phyloP scores from a whole-genome alignment of 1,140 invertebrate species.

The Leptopilina clavipes region DNA sequence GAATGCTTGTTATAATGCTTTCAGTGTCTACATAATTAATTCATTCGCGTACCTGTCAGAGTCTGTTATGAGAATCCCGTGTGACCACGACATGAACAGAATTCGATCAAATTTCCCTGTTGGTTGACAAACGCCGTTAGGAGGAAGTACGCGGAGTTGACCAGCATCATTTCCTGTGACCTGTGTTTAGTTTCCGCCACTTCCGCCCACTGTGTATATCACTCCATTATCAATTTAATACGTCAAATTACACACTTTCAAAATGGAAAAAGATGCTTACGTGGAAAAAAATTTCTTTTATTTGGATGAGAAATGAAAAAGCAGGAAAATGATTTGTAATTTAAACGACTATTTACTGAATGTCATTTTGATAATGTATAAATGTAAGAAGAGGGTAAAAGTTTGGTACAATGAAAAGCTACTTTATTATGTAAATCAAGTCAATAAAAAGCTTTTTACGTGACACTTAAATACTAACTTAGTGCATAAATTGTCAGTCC shows the following conservation, averaged over 20 bases:
- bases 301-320: too few relatives aligned
- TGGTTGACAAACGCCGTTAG: conserved; percentile 38
- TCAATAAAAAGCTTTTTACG: conserved; percentile 3
- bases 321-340: too few relatives aligned
- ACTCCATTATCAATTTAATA: conserved; percentile 53
- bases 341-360: too few relatives aligned
- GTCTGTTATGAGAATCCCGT: conserved; percentile 42
- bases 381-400: not conserved
- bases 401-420: not conserved
- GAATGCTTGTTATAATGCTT: conserved; percentile 29
- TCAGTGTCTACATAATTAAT: conserved; percentile 46
- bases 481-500: not conserved
- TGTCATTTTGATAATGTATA: too few relatives aligned
- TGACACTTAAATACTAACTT: conserved; percentile 6
- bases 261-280: too few relatives aligned
- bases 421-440: conserved; percentile 8
- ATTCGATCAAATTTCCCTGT: conserved; percentile 57
- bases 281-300: too few relatives aligned
- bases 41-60: conserved; percentile 39
- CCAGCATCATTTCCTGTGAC: conserved; percentile 66
- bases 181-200: conserved; percentile 69
- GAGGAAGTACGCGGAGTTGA: conserved; percentile 57
- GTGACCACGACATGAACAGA: conserved; percentile 24
- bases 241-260: not conserved
- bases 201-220: conserved; percentile 64